Evolutionary conservation across 2,888 invertebrate species (phyloP).

Genomic region (Stratiomys singularior): DNA sequence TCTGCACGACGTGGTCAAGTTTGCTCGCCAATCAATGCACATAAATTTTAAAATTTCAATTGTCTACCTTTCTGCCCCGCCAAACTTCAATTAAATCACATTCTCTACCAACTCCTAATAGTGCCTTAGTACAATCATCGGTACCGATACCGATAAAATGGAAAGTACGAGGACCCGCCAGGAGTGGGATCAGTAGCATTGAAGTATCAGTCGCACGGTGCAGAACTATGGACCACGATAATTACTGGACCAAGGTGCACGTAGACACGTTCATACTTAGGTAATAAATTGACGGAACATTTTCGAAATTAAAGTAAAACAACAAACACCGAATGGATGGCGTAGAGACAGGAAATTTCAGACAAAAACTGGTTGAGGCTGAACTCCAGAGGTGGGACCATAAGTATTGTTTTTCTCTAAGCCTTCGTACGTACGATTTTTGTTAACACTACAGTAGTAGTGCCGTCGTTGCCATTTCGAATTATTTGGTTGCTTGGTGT

Average conservation of each 20-base stretch:
- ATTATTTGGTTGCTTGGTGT: background rate
- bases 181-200: background rate
- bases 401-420: background rate
- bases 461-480: background rate
- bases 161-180: conserved; percentile 4
- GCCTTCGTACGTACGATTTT: background rate
- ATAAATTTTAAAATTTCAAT: no score
- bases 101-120: no score
- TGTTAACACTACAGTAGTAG: background rate
- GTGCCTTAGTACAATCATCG: no score
- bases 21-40: no score
- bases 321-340: conserved; percentile 1
- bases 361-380: conserved; percentile 26
- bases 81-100: background rate
- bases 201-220: background rate
- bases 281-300: conserved; percentile 29
- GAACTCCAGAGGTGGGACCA: conserved; percentile 1
- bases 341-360: background rate
- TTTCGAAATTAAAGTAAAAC: conserved; percentile 11
- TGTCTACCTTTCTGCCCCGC: no score
- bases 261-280: background rate
- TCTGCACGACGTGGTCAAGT: no score
- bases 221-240: background rate
- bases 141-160: background rate
- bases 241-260: conserved; percentile 14